Conservation (phyloP, 2,797 vertebrate species). For the Pantherophis vulpinus region DNA sequence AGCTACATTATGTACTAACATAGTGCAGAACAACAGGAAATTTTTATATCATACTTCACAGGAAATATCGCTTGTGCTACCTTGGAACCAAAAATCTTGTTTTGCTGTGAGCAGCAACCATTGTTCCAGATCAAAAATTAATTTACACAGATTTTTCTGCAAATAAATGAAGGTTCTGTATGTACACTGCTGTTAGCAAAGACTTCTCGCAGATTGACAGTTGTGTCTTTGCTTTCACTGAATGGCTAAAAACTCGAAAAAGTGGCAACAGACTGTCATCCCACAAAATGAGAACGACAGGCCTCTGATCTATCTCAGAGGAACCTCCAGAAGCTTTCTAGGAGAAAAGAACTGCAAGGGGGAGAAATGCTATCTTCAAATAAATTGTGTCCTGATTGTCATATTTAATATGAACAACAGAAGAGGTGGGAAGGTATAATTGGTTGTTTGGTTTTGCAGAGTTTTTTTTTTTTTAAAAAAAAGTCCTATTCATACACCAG, state of each 20-base stretch:
- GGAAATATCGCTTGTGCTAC: not conserved
- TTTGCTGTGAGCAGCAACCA: not conserved
- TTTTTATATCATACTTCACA: not conserved
- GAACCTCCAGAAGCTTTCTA: not conserved
- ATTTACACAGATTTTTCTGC: not conserved
- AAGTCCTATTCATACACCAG: not conserved
- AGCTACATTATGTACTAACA: not conserved
- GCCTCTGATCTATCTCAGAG: not conserved
- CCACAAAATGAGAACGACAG: not conserved
- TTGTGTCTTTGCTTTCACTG: not conserved
- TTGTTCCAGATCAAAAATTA: not conserved
- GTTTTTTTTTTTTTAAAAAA: not conserved
- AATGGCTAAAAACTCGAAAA: not conserved
- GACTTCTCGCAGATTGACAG: not conserved
- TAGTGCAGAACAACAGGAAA: not conserved
- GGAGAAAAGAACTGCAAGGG: not conserved
- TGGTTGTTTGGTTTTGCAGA: not conserved
- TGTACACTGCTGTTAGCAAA: not conserved
- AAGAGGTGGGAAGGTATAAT: not conserved
- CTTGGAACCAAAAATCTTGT: not conserved
- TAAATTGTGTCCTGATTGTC: not conserved
- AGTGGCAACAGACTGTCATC: not conserved
- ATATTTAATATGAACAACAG: not conserved
- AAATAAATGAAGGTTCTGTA: not conserved
- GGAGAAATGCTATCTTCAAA: not conserved